These are phyloP conservation scores for Parnassius glacialis DNA, from an alignment of 2,888 invertebrate species.

Conservation along the genomic window DNA sequence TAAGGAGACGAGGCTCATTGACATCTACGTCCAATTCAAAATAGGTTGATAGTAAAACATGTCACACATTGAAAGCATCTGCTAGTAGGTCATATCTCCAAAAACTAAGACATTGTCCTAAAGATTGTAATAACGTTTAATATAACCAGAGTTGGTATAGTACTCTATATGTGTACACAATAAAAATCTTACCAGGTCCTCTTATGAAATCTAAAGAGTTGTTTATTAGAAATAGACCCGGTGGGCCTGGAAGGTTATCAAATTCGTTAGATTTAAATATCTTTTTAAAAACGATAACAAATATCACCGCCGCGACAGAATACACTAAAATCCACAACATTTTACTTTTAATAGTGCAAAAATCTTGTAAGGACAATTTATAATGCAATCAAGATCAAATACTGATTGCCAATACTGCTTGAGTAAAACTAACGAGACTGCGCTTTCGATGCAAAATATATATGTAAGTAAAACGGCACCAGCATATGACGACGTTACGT, in stretches of 20 bases:
- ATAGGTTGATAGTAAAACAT: too few species aligned
- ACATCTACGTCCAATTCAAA: too few species aligned
- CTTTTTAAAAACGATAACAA: conserved; percentile 2
- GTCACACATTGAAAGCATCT: too few species aligned
- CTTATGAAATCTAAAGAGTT: conserved; percentile 42
- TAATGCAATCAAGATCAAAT: too few species aligned
- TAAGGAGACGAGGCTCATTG: too few species aligned
- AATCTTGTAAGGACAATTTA: background rate
- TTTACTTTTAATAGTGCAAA: background rate
- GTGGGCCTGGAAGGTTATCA: conserved; percentile 40
- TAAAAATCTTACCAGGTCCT: conserved; percentile 35
- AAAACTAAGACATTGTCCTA: too few species aligned
- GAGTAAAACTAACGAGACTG: background rate
- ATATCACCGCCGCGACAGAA: background rate
- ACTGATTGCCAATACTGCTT: background rate
- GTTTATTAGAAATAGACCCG: conserved; percentile 35
- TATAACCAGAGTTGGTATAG: too few species aligned
- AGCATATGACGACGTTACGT: too few species aligned
- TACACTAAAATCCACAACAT: background rate
- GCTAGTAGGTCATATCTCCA: too few species aligned
- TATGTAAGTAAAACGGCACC: too few species aligned
- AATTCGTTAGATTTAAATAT: conserved; percentile 30
- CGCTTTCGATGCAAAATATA: background rate
- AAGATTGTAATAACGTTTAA: too few species aligned
- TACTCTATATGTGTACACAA: too few species aligned